phyloP scores from a whole-genome alignment of 2,797 vertebrate species.

The Leuciscus waleckii region DNA sequence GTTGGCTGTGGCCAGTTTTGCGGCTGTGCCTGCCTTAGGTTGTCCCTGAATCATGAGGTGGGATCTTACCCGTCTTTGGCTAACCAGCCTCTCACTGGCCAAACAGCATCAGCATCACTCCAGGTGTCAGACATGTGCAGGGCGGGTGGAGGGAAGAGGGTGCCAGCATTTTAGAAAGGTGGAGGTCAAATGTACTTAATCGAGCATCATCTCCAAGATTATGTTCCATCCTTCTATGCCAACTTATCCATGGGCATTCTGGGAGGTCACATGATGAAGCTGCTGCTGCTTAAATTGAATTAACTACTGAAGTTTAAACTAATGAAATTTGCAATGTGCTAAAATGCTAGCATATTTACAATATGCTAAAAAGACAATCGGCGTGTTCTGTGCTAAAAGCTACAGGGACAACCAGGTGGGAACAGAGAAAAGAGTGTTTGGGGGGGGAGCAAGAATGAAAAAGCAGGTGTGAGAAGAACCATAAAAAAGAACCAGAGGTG shows the following conservation, averaged over 20 bases:
- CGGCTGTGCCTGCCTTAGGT: conserved; percentile 99
- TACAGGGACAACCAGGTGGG: conserved; percentile 30
- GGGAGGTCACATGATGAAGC: conserved; percentile 40
- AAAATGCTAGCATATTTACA: not conserved
- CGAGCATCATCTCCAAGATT: conserved; percentile 41
- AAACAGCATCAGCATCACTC: conserved; percentile 49
- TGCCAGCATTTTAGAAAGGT: conserved; percentile 39
- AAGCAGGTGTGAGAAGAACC: not conserved
- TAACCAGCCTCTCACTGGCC: conserved; percentile 91
- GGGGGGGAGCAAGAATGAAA: not conserved
- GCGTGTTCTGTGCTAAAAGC: conserved; percentile 51
- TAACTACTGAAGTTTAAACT: not conserved
- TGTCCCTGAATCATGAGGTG: conserved; percentile 85
- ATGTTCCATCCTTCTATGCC: conserved; percentile 26
- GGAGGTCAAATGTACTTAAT: conserved; percentile 50
- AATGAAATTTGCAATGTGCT: conserved; percentile 6
- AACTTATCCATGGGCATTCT: conserved; percentile 37
- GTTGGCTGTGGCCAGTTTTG: conserved; percentile 79
- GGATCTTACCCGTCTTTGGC: conserved; percentile 99
- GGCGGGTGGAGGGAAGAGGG: conserved; percentile 54
- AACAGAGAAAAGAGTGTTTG: not conserved
- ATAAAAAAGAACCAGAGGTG: not conserved
- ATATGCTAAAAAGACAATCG: conserved; percentile 8
- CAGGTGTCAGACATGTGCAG: conserved; percentile 34
- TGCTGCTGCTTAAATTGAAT: not conserved